Conservation (phyloP, 2,797 vertebrate genomes). For the Tinamus major region DNA sequence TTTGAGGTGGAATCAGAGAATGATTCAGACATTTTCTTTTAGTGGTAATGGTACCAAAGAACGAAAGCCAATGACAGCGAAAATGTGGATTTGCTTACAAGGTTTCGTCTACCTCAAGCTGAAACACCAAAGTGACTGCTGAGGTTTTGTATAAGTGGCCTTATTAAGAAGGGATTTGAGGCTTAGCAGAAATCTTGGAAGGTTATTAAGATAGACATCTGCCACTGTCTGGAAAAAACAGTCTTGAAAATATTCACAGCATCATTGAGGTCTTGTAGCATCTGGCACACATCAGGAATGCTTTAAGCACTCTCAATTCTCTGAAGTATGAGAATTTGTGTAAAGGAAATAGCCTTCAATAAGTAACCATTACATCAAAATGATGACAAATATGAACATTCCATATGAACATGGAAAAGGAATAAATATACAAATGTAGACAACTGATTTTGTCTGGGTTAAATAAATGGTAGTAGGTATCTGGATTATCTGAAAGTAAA, state of each 20-base stretch:
- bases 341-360: not conserved
- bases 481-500: not conserved
- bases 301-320: not conserved
- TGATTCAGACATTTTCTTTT: not conserved
- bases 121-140: not conserved
- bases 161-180: not conserved
- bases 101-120: not conserved
- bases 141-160: not conserved
- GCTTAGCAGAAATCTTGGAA: conserved; percentile 9
- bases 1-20: not conserved
- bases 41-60: not conserved
- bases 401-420: not conserved
- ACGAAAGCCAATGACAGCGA: not conserved
- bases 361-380: not conserved
- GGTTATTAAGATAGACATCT: not conserved
- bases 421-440: not conserved
- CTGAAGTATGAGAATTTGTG: not conserved
- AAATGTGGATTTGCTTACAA: not conserved
- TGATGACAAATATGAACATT: not conserved
- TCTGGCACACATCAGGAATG: not conserved
- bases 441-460: not conserved
- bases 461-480: not conserved
- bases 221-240: not conserved
- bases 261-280: not conserved
- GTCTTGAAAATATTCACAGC: not conserved